Conservation (phyloP, 2,888 invertebrate species). For the Caenorhabditis sp. region DNA sequence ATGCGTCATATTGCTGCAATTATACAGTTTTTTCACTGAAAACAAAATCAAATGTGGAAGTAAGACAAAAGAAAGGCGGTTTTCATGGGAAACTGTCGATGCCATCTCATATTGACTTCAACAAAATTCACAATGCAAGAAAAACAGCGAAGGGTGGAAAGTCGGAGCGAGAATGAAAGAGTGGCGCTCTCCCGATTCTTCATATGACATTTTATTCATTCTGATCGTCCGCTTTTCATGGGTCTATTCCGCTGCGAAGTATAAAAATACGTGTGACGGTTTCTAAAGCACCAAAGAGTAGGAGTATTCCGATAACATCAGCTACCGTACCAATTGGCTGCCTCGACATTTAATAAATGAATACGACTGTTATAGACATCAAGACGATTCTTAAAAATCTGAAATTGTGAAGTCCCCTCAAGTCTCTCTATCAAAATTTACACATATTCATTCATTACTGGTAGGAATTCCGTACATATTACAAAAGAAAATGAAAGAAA, state of each 20-base stretch:
- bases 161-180: neutral
- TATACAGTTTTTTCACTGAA: neutral
- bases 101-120: neutral
- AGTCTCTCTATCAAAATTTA: too few species aligned
- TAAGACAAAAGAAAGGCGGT: too few species aligned
- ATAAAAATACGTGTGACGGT: neutral
- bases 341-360: too few species aligned
- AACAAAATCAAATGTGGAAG: neutral
- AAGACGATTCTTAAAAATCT: too few species aligned
- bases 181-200: slow-evolving; percentile 6
- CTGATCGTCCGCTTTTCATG: slow-evolving; percentile 16
- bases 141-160: neutral
- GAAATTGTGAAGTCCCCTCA: neutral
- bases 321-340: too few species aligned
- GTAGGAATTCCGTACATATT: slow-evolving; percentile 7
- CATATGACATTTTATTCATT: slow-evolving; percentile 20
- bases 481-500: slow-evolving; percentile 18
- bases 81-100: neutral
- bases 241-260: slow-evolving; percentile 15
- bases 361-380: too few species aligned
- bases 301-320: too few species aligned
- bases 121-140: slow-evolving; percentile 6
- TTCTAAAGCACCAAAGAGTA: neutral
- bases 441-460: slow-evolving; percentile 5
- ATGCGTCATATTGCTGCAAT: neutral